Conservation (phyloP, 2,888 invertebrate genomes). For the Thera obeliscata region DNA sequence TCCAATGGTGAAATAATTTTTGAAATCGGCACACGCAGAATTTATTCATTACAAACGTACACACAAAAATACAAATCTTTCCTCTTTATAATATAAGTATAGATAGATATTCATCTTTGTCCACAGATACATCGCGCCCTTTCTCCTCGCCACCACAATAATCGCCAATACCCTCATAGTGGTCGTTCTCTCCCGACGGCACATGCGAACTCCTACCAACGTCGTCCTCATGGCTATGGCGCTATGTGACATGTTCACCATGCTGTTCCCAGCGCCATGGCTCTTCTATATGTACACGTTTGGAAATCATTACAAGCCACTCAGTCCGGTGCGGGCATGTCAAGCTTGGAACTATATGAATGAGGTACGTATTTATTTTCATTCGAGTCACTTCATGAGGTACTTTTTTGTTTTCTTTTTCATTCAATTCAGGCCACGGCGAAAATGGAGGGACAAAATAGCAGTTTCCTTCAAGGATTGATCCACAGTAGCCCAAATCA, state of each 20-base stretch:
- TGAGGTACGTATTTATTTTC: constrained; percentile 83
- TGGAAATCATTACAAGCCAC: constrained; percentile 92
- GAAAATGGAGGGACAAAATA: no score
- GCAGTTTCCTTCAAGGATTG: no score
- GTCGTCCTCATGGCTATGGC: constrained; percentile 98
- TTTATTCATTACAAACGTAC: no score
- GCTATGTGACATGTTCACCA: constrained; percentile 96
- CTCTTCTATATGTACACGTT: constrained; percentile 96
- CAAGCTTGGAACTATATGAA: constrained; percentile 92
- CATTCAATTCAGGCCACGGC: no score
- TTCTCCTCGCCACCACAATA: constrained; percentile 93
- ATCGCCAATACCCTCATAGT: constrained; percentile 96
- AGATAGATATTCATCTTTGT: constrained; percentile 3
- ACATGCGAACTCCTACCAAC: constrained; percentile 97
- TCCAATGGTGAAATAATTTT: no score
- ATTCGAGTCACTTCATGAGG: no score
- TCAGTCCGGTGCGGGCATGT: constrained; percentile 90
- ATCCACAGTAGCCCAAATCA: no score
- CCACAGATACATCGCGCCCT: constrained; percentile 88
- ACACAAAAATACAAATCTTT: no score
- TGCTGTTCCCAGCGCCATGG: constrained; percentile 95
- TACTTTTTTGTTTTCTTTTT: no score
- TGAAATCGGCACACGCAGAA: no score
- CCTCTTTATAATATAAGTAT: no score
- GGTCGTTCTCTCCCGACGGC: constrained; percentile 93